Evolutionary conservation across 2,888 invertebrate species (phyloP).

Genomic region (Conistra vaccinii): DNA sequence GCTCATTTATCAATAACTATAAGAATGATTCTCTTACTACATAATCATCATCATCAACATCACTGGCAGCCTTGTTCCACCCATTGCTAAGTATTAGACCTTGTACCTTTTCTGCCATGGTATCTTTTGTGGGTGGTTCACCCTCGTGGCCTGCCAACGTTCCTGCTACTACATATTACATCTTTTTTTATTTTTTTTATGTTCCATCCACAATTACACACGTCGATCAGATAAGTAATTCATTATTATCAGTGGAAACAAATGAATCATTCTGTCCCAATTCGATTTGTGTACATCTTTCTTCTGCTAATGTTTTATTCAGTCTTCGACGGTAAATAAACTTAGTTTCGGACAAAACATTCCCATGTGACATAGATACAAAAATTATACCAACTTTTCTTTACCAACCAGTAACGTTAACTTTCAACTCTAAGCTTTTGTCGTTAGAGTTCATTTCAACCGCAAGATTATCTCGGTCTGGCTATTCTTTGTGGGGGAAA

Average conservation of each 20-base stretch:
- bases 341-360: conserved; percentile 89
- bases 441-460: conserved; percentile 42
- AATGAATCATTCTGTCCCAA: conserved; percentile 79
- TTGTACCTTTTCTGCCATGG: too few relatives aligned
- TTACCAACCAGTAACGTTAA: conserved; percentile 3
- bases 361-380: conserved; percentile 89
- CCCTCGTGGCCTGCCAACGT: too few relatives aligned
- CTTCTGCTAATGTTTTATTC: conserved; percentile 86
- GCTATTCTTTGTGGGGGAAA: conserved; percentile 87
- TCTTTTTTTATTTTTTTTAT: conserved; percentile 28
- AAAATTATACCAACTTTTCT: conserved; percentile 75
- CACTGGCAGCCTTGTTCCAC: too few relatives aligned
- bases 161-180: too few relatives aligned
- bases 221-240: conserved; percentile 66
- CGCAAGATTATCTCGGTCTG: conserved; percentile 68
- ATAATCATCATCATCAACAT: too few relatives aligned
- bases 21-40: neutral
- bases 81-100: too few relatives aligned
- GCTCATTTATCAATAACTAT: neutral
- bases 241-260: conserved; percentile 73
- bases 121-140: too few relatives aligned
- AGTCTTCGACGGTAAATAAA: conserved; percentile 86
- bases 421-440: conserved; percentile 18
- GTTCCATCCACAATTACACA: conserved; percentile 51
- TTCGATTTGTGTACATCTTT: conserved; percentile 81